Base-by-base conservation (phyloP, 53 echinoderm and acorn worm genomes). In the Paracentrotus lividus region DNA sequence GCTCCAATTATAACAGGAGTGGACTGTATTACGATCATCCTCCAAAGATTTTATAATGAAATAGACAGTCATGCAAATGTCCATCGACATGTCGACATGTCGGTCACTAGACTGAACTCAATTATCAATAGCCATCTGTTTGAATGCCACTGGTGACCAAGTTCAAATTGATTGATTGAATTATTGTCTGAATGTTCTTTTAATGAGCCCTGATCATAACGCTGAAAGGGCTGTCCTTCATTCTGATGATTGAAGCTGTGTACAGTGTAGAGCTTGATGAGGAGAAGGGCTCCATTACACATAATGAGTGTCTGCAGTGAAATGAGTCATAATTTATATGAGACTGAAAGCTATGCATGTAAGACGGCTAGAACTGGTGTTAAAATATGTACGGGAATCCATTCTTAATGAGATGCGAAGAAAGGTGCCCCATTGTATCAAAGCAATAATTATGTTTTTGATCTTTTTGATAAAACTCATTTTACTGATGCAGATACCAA, bases 241-340 rank as follows among this genome's bases (percentile, higher is more conserved):
- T n/a, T 61, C 61, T 61, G 61, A 61, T 27, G 61, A 26, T 61
- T 4, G 61, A 61, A 27, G 61, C 61, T 61, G 4, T 69, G n/a
- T n/a, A n/a, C n/a, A n/a, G n/a, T n/a, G n/a, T n/a, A n/a, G n/a
- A 38, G 34, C 7, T 69, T 69, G 69, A 36, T 69, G 69, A 69
- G 38, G 36, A 36, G 4, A n/a, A 36, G 69, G 69, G 16, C 20
- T 69, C 69, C 69, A 38, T 69, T 69, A 69, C 69, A 69, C 69
- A 69, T 69, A 69, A 69, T 69, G 69, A 69, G 69, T 69, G 69
- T 69, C 69, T 69, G 36, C 14, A 36, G 33, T 33, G 36, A 69
- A 66, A 38, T 69, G 69, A 69, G 36, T 69, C 69, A 69, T 69
- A 69, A 69, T 69, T n/a, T 69, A 4, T 69, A 69, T 31, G 36